Evolutionary conservation across 2,888 invertebrate genomes (phyloP), one percentile per base, ranked within the genome.

Genomic region (Cantharis flavilabris): DNA sequence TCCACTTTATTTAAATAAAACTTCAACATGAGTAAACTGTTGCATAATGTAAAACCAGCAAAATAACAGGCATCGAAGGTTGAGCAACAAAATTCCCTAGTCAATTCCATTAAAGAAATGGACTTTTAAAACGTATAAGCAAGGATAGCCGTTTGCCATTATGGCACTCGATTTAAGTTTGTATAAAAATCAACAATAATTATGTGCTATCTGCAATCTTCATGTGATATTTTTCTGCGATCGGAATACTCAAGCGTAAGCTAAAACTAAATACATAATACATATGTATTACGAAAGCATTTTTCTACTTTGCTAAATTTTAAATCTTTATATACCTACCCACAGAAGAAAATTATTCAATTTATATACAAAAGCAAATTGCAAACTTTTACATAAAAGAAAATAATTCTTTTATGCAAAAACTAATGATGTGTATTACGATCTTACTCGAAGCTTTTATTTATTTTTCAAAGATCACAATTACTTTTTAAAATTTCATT

Each of bases 21-120:
- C 65, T 23, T 67, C 65, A 67, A 23, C 65, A 67, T 26, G 65
- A 67, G 20, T 64, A 20, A 67, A 67, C 65, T 67, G 65, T 67
- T 67, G 26, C 14, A 67, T 67, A 86, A 86, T 86, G 86, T 85
- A 86, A 83, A 84, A 85, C 84, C 82, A 80, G 78, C 76, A 79
- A 82, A 81, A 85, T 86, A 85, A 85, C 85, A 84, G 83, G 83
- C 83, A 84, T 85, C 83, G 84, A 82, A 73, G 77, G 64, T 76
- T 75, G 63, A 71, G 70, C 30, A 69, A 69, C 79, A 71, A 71
- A 80, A 79, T 75, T 79, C 77, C 78, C 77, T 80, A 81, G 83
- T 84, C 85, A 86, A 86, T 86, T 86, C 86, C 86, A 86, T 86
- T 86, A 86, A 81, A 84, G 82, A 84, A 85, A 86, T 86, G 86